phyloP scores from a whole-genome alignment of 2,888 invertebrate genomes.

The Conomelus anceps region DNA sequence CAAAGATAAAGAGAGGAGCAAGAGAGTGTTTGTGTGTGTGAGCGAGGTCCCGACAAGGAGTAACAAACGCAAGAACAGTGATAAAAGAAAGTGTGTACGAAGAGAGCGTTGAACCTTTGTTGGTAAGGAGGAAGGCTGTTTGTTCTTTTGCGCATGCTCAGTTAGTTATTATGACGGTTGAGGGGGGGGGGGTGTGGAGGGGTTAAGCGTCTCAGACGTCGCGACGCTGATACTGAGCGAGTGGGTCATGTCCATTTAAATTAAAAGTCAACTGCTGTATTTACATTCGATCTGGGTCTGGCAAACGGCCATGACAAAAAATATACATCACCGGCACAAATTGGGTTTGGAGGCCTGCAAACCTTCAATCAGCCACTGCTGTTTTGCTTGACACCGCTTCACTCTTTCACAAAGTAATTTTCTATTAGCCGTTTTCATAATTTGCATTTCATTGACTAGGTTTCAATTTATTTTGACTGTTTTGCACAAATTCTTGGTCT shows the following conservation, averaged over 20 bases:
- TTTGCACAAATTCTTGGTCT: background rate
- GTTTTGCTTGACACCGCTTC: no score
- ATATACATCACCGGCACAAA: background rate
- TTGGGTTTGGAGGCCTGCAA: background rate
- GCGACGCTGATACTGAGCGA: background rate
- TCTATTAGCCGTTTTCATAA: background rate
- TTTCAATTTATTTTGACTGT: background rate
- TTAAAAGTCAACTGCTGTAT: background rate
- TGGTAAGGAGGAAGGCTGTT: background rate
- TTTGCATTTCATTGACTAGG: background rate
- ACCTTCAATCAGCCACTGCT: background rate
- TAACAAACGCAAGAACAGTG: background rate
- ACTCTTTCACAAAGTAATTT: background rate
- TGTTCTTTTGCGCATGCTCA: background rate
- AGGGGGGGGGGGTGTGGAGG: no score
- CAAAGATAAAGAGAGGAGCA: background rate
- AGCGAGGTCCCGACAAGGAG: background rate
- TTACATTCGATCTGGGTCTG: background rate
- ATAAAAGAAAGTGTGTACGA: background rate
- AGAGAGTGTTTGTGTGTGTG: background rate
- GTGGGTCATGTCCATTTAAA: background rate
- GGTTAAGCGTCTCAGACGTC: no score
- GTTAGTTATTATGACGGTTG: no score
- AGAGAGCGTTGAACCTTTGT: background rate
- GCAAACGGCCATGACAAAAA: background rate